Evolutionary conservation across 92 coral and sea anemone genomes (phyloP).

Genomic region (Parazoanthus swiftii): DNA sequence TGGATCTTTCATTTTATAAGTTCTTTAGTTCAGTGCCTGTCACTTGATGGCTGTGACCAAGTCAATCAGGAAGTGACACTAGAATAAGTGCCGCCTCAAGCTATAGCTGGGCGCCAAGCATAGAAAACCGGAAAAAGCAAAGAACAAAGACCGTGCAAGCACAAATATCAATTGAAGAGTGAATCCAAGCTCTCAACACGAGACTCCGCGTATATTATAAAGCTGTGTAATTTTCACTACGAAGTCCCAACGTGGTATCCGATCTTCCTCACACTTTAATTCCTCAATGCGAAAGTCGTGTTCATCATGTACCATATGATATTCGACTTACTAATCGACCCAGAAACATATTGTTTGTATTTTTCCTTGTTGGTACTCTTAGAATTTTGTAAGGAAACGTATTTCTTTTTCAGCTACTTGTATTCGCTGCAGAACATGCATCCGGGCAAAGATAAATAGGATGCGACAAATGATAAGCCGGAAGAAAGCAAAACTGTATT

Average conservation of each 20-base stretch:
- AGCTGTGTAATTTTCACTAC: too few species aligned
- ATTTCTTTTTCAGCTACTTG: background rate
- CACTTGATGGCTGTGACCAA: background rate
- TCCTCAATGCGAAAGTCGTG: too few species aligned
- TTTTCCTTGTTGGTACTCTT: background rate
- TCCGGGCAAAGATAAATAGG: too few species aligned
- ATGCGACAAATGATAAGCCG: background rate
- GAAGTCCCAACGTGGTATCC: too few species aligned
- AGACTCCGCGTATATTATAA: too few species aligned
- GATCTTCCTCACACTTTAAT: too few species aligned
- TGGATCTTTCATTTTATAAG: background rate
- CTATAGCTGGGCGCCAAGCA: too few species aligned
- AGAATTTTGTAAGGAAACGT: background rate
- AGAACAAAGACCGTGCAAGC: too few species aligned
- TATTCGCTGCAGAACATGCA: background rate
- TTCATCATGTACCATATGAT: too few species aligned
- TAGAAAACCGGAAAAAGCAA: too few species aligned
- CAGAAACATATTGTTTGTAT: background rate
- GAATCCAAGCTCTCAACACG: background rate
- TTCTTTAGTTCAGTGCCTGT: background rate
- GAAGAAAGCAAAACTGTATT: background rate
- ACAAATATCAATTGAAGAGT: too few species aligned
- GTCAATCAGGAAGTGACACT: background rate
- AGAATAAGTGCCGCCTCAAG: too few species aligned
- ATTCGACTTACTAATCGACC: background rate